Base-by-base conservation (phyloP, 1,140 invertebrate species). In the Phymastichus coffea region DNA sequence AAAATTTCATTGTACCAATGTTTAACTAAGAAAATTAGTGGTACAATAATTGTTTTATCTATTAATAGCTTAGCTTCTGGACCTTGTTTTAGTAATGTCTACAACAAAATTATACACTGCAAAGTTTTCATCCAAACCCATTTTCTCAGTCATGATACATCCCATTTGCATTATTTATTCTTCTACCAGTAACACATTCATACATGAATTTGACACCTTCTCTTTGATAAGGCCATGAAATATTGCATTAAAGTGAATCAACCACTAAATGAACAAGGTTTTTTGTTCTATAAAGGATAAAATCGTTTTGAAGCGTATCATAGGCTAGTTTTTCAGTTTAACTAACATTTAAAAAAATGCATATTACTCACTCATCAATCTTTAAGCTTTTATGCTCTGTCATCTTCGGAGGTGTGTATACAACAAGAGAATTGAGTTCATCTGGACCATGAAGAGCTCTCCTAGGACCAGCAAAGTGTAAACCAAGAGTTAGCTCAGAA, bases 141-240 rank as follows among this genome's bases (percentile, higher is more conserved):
- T 98, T 86, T 98, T 95, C 81, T 99, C 96, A 25, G 96, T 96
- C 96, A 99, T 98, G 35, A 99, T 98, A 70, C 96, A 98, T 2
- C 97, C 96, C 96, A 82, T 86, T 92, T 60, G 89, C 91, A 66
- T 87, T 83, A 61, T 92, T 88, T 62, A 98, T 97, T 70, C 93
- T 87, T 58, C 84, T 81, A 14, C 97, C 98, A 28, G 93, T 98
- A 1, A 99, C 95, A 84, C 97, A 99, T 74, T 99, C 95, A 75
- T 98, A 99, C 95, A 99, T 98, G 77, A 99, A 99, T 73, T 97
- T 96, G 0, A 99, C 97, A 25, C 98, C 98, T 76, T 99, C 97
- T 57, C 97, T 85, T 80, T 99, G 98, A 89, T 99, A 98, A 15
- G 98, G 98, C 52, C 97, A 82, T 4, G 99, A 81, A 47, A 99